Conservation (phyloP, 1,140 invertebrate genomes). For the Euura saliciscinereae region DNA sequence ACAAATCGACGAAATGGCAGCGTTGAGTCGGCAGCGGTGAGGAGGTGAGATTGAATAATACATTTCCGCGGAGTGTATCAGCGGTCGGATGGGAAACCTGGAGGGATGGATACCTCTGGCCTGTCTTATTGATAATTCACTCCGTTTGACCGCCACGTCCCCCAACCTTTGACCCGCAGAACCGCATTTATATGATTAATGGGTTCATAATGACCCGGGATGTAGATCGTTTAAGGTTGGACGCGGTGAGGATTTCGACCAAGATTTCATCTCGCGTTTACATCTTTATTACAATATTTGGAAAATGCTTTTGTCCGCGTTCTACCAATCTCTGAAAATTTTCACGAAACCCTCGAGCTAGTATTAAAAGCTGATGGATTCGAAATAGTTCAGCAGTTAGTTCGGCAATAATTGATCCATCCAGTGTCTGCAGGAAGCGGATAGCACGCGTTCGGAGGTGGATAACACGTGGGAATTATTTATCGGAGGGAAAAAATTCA, state of each 20-base stretch:
- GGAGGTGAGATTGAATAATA: slow-evolving; percentile 46
- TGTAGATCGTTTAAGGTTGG: not conserved
- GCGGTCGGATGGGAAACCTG: slow-evolving; percentile 29
- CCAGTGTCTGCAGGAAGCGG: too few relatives aligned
- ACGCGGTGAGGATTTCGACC: too few relatives aligned
- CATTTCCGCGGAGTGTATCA: slow-evolving; percentile 37
- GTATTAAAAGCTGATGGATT: too few relatives aligned
- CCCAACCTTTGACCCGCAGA: slow-evolving; percentile 21
- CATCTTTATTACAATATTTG: too few relatives aligned
- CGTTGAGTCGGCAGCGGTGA: not conserved
- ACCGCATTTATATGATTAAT: slow-evolving; percentile 45
- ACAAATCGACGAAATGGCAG: not conserved
- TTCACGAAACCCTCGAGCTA: too few relatives aligned
- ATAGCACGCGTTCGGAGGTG: too few relatives aligned
- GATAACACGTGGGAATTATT: not conserved
- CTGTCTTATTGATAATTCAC: slow-evolving; percentile 52
- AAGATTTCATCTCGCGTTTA: too few relatives aligned
- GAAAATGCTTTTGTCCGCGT: too few relatives aligned
- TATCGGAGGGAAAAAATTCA: not conserved
- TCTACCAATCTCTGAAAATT: too few relatives aligned
- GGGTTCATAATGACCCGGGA: slow-evolving; percentile 39
- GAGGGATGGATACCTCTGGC: slow-evolving; percentile 21
- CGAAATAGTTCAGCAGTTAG: too few relatives aligned
- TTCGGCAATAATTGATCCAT: too few relatives aligned
- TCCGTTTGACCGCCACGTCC: slow-evolving; percentile 29